Base-by-base conservation (phyloP, 2,888 invertebrate genomes). In the Aleiodes leptofemur region DNA sequence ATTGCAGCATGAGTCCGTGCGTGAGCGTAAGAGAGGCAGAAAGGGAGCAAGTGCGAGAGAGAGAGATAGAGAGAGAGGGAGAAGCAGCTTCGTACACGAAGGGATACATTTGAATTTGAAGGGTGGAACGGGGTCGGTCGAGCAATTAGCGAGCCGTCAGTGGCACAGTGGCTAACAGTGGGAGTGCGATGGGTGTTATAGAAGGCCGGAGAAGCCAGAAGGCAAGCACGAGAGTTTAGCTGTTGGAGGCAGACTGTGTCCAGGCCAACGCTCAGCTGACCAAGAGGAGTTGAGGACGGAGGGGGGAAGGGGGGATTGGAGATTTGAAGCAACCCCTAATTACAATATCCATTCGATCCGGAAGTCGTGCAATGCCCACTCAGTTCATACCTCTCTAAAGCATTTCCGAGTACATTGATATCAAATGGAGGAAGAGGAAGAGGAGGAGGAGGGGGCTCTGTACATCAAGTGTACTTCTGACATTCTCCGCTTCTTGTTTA, bases 141-240 rank as follows among this genome's bases (percentile, higher is more conserved):
- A 88, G 88, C 89, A 89, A 89, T 89, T 89, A 89, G 89, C 89
- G 88, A 89, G 88, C 88, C 89, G 89, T 89, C 89, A 89, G 87
- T 85, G 87, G 86, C 87, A 87, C 86, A 87, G 87, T 85, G 84
- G 86, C 86, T 87, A 86, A 86, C 87, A 85, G 84, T 82, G 82
- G 68, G 68, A 68, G 68, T 68, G 51, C 68, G 51, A 68, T 50
- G 68, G 31, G 31, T 11, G 14, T 9, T 68, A 53, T 68, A 68
- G n/a, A 68, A 31, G 51, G 14, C 29, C 51, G 50, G 14, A 53
- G 23, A 29, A 34, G 55, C 43, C 57, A 71, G 72, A 31, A 51
- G 55, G 61, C 72, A 72, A 61, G 61, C 72, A 59, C 61, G 64
- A 29, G 23, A 51, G 69, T n/a, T 55, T 71, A 72, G 71, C 43